Percentiles rank a stretch among this genome's conserved stretches.
Conservation (phyloP, 2,113 vertebrate species). For the Hippocampus comes region DNA sequence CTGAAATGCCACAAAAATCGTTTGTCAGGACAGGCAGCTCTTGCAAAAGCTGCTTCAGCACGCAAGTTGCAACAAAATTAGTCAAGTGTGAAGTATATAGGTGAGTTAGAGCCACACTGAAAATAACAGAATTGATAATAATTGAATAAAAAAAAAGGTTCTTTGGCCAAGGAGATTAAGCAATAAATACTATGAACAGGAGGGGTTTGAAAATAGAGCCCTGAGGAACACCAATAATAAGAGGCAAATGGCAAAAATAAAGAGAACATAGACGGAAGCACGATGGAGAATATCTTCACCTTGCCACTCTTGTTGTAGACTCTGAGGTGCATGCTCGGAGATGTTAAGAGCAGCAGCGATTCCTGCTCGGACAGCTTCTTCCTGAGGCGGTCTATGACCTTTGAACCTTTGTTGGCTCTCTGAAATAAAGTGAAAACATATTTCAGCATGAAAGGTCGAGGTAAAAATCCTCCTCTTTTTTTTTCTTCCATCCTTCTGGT, state of each 20-base stretch:
- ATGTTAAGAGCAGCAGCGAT: conserved; percentile 87
- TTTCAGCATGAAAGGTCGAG: neutral
- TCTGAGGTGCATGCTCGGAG: conserved; percentile 90
- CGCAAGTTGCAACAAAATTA: neutral
- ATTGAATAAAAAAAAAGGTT: too few species aligned
- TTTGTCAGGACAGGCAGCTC: neutral
- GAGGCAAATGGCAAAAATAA: neutral
- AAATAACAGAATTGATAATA: neutral
- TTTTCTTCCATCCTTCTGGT: neutral
- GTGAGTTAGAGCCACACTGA: neutral
- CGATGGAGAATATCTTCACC: conserved; percentile 67
- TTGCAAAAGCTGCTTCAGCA: neutral
- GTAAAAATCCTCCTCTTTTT: neutral
- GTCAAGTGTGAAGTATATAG: neutral
- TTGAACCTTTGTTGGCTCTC: conserved; percentile 93
- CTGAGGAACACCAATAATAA: neutral
- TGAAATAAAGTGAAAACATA: conserved; percentile 51
- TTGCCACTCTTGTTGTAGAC: conserved; percentile 90
- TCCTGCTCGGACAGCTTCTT: conserved; percentile 97
- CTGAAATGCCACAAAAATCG: conserved; percentile 57
- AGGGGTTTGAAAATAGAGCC: conserved; percentile 2
- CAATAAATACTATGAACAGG: neutral
- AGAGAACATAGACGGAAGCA: neutral
- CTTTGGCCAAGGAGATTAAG: neutral
- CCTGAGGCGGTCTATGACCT: conserved; percentile 87